Base-by-base conservation (phyloP, 2,888 invertebrate species). In the Sminthurinus aureus region DNA sequence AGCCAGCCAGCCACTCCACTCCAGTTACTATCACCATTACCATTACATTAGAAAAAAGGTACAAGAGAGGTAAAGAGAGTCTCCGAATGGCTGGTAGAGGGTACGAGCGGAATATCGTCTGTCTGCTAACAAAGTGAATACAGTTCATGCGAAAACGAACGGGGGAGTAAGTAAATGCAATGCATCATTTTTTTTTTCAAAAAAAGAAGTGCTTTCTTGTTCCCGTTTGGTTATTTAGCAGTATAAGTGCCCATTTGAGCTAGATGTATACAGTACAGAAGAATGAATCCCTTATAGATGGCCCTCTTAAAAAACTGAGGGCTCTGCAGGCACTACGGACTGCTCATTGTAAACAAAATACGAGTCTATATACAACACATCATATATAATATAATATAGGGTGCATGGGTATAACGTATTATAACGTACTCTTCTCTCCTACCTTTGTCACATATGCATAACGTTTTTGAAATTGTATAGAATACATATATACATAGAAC, bases 111-210 rank as follows among this genome's bases (percentile, higher is more conserved):
- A 38, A 38, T 38, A 38, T 38, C 38, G 38, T 38, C 38, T 38
- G 38, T 38, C 38, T 38, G 38, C 38, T 38, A 38, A 38, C 38
- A 38, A 38, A 38, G 38, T 38, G 38, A 38, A 15, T 71, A 71
- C 71, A 71, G 24, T 71, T 69, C 71, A 22, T 66, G 69, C 67
- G 20, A 71, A 71, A 20, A 22, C 38, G 79, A 69, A 79, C 50
- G 69, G 67, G 79, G 79, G 69, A 50, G 79, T 18, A 64, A 66
- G 66, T 20, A 75, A 75, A 75, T 38, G 75, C 51, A 76, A 76
- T 52, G 76, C 51, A 76, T 76, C 58, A 76, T 58, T 24, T 76
- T 76, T 38, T 38, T 38, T 38, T 38, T 38, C 6, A 51, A 76
- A 76, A 58, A 51, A 38, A 38, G 38, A 38, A 38, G 38, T 50